Evolutionary conservation across 2,113 vertebrate genomes (phyloP).

Genomic region (Rhabdomys dilectus): DNA sequence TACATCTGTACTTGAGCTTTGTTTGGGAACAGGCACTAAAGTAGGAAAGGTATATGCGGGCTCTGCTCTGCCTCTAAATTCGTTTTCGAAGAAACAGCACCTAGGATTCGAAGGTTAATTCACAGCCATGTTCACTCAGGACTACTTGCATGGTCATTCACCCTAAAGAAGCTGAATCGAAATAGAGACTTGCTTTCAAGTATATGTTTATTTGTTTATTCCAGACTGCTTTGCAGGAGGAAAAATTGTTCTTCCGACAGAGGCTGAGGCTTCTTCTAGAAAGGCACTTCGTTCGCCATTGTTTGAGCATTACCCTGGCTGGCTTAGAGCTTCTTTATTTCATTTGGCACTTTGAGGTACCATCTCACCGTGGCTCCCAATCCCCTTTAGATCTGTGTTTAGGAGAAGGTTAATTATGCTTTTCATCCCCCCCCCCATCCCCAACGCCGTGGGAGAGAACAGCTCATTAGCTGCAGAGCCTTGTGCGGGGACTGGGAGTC

Average conservation of each 20-base stretch:
- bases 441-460: constrained; percentile 33
- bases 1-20: constrained; percentile 84
- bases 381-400: constrained; percentile 36
- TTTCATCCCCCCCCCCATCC: constrained; percentile 40
- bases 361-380: constrained; percentile 46
- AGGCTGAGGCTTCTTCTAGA: constrained; percentile 74
- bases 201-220: constrained; percentile 83
- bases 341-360: constrained; percentile 70
- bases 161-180: constrained; percentile 73
- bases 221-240: constrained; percentile 84
- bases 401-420: constrained; percentile 69
- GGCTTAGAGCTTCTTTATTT: constrained; percentile 60
- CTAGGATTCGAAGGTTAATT: constrained; percentile 77
- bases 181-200: constrained; percentile 72
- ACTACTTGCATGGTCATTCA: constrained; percentile 36
- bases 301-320: constrained; percentile 72
- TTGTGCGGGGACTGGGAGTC: constrained; percentile 2
- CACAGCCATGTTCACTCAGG: constrained; percentile 77
- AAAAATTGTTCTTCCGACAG: constrained; percentile 34
- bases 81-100: neutral
- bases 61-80: constrained; percentile 61
- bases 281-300: constrained; percentile 77
- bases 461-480: constrained; percentile 50
- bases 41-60: constrained; percentile 75
- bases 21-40: constrained; percentile 78